Evolutionary conservation across 2,797 vertebrate species (phyloP).

Genomic region (Podarcis siculus): DNA sequence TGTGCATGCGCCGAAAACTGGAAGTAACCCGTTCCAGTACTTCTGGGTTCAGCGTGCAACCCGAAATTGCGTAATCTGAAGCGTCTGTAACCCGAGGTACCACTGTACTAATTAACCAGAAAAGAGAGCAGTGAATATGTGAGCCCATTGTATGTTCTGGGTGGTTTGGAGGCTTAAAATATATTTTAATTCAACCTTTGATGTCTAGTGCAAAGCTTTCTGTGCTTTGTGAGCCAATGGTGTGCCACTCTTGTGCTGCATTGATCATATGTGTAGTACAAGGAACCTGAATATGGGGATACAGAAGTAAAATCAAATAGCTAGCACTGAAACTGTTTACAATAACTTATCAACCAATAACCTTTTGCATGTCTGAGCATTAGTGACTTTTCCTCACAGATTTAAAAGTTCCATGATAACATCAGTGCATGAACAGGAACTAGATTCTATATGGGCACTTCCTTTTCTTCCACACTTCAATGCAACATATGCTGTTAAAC

Average conservation of each 20-base stretch:
- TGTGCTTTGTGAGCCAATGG: neutral
- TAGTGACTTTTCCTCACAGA: neutral
- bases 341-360: neutral
- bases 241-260: neutral
- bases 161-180: neutral
- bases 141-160: neutral
- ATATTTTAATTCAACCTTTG: neutral
- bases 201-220: neutral
- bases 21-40: too few species aligned
- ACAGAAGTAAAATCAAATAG: neutral
- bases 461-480: neutral
- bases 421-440: neutral
- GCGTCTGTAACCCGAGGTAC: too few species aligned
- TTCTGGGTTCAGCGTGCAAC: too few species aligned
- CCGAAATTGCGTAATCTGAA: too few species aligned
- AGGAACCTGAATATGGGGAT: neutral
- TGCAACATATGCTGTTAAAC: neutral
- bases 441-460: neutral
- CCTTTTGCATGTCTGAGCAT: neutral
- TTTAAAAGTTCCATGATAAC: neutral
- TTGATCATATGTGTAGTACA: neutral
- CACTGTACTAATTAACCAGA: neutral
- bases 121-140: neutral
- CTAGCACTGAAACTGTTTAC: neutral
- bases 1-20: too few species aligned